phyloP scores from a whole-genome alignment of 2,113 vertebrate genomes.

The Taurulus bubalis region DNA sequence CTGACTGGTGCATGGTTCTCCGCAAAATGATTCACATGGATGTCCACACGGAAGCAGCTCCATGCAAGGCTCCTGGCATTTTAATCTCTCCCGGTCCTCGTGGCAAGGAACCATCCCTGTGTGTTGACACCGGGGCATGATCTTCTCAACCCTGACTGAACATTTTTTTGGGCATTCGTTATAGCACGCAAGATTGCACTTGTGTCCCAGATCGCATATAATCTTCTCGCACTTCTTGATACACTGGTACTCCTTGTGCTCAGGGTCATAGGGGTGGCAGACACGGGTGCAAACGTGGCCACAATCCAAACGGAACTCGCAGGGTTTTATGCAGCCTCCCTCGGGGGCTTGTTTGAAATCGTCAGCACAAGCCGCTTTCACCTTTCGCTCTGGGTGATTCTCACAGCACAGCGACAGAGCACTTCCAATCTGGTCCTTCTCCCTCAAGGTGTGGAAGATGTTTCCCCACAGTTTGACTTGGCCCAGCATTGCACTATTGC shows the following conservation, averaged over 20 bases:
- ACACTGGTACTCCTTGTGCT: conserved; percentile 88
- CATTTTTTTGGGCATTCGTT: conserved; percentile 84
- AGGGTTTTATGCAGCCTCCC: conserved; percentile 91
- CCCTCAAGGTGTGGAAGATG: conserved; percentile 87
- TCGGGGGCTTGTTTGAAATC: conserved; percentile 91
- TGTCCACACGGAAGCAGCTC: conserved; percentile 87
- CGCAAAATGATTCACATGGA: conserved; percentile 83
- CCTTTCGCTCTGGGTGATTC: conserved; percentile 89
- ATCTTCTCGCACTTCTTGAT: conserved; percentile 88
- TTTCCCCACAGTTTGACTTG: conserved; percentile 90
- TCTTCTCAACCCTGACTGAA: conserved; percentile 84
- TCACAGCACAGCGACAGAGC: conserved; percentile 89
- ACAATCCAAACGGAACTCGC: conserved; percentile 89
- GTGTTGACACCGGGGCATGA: conserved; percentile 86
- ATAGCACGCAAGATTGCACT: conserved; percentile 83
- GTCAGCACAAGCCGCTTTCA: conserved; percentile 78
- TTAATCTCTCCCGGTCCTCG: conserved; percentile 75
- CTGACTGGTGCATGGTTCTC: conserved; percentile 75
- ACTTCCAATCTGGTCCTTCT: conserved; percentile 82
- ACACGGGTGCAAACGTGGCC: conserved; percentile 91
- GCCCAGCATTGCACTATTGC: conserved; percentile 89
- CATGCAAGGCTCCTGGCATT: conserved; percentile 85
- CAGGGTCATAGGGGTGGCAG: conserved; percentile 91
- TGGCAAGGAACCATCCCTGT: conserved; percentile 90
- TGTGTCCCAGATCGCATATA: conserved; percentile 87